Base-by-base conservation (phyloP, 2,113 vertebrate genomes). In the Dasyornis broadbenti region DNA sequence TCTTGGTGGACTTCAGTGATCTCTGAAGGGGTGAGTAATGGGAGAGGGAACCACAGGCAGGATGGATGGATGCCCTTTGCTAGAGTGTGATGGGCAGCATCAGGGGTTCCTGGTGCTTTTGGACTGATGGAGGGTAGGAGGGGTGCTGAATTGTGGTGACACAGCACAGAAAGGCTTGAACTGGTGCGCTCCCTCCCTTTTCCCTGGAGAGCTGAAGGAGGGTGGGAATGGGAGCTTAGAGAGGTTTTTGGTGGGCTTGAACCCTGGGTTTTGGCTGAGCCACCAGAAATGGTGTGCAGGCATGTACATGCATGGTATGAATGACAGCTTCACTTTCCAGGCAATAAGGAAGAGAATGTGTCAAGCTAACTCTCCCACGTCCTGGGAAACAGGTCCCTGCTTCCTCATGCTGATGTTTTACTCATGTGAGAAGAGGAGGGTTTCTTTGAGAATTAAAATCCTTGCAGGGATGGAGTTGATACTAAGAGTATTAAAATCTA, bases 31-130 rank as follows among this genome's bases (percentile, higher is more conserved):
- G 19, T 35, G 31, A 4, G 35, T 42, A 77, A n/a, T 9, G 4
- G 26, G 18, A 71, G 6, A 7, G 8, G 9, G 24, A 45, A 9
- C 10, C 0, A 1, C 5, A 47, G 26, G 9, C 52, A 21, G 9
- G 26, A 37, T 19, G 54, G 50, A 15, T 42, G 50, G 44, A 23
- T 37, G 40, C 13, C 27, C 24, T 79, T 76, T 53, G 37, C 26
- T 65, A 65, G 26, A 54, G 23, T 6, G 2, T 28, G 27, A 28
- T 15, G 15, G 42, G 39, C 57, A 37, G 37, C 33, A 11, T 33
- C 27, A 11, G 30, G 20, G 39, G 16, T 6, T 52, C 40, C 44
- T 33, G 26, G 13, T n/a, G 42, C 28, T 50, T 42, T 85, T 1
- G 2, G n/a, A 86, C 12, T 16, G 42, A 42, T 31, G 64, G 33